These are phyloP conservation scores for Pelochelys cantorii DNA, from an alignment of 2,797 vertebrate species.

Conservation along the genomic window DNA sequence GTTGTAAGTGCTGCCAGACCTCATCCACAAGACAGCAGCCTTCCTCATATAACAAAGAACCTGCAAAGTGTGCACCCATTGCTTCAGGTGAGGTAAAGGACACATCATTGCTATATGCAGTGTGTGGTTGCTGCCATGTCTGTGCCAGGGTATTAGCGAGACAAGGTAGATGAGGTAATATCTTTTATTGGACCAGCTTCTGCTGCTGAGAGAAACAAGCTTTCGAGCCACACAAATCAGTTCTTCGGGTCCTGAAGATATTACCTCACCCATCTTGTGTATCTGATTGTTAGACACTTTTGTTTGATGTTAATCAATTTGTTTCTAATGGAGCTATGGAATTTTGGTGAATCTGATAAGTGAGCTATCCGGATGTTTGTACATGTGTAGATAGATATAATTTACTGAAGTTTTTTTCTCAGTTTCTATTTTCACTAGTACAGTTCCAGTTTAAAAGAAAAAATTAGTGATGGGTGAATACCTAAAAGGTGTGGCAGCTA, in stretches of 20 bases:
- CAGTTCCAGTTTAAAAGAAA: neutral
- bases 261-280: neutral
- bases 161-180: neutral
- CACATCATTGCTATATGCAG: fast-evolving
- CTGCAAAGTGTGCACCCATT: conserved; percentile 38
- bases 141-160: neutral
- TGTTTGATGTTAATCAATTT: neutral
- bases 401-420: neutral
- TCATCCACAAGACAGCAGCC: conserved; percentile 27
- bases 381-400: neutral
- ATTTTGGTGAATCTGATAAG: neutral
- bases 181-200: neutral
- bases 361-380: neutral
- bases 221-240: neutral
- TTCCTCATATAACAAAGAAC: conserved; percentile 67
- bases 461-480: neutral
- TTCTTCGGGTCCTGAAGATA: neutral
- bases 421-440: neutral
- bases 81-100: conserved; percentile 65
- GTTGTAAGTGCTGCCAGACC: conserved; percentile 30
- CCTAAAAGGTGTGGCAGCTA: neutral
- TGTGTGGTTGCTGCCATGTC: neutral
- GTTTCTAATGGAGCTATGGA: neutral
- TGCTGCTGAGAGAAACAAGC: neutral
- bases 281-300: neutral